Conservation (phyloP, 2,113 vertebrate species). For the Protomyctophum bolini region DNA sequence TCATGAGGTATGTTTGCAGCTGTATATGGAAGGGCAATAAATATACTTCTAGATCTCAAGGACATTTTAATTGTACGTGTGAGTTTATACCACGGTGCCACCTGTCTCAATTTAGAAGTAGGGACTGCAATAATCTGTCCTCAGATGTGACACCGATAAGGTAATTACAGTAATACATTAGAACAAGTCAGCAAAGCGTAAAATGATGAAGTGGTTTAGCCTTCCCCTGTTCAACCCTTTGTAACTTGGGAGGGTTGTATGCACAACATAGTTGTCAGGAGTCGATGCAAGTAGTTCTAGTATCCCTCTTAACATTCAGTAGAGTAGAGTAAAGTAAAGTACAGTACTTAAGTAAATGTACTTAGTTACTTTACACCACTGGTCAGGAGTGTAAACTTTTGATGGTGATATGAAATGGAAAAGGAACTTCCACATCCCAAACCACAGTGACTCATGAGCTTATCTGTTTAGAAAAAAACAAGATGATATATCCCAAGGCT, state of each 20-base stretch:
- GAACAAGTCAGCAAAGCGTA: slow-evolving; percentile 14
- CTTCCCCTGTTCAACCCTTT: slow-evolving; percentile 13
- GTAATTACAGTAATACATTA: slow-evolving; percentile 49
- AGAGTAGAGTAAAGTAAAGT: no score
- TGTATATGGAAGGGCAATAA: neutral
- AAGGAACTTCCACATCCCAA: no score
- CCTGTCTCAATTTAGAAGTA: slow-evolving; percentile 15
- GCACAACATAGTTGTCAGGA: neutral
- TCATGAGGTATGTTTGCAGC: no score
- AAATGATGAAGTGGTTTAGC: neutral
- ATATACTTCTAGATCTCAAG: neutral
- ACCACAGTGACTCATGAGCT: no score
- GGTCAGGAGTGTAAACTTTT: neutral
- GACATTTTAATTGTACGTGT: slow-evolving; percentile 9
- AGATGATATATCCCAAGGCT: no score
- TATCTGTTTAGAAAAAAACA: no score
- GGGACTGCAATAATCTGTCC: slow-evolving; percentile 27
- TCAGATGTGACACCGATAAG: slow-evolving; percentile 34
- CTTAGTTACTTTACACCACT: no score
- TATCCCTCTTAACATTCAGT: no score
- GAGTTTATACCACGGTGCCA: neutral
- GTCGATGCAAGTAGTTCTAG: no score
- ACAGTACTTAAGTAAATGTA: no score
- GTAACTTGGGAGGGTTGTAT: neutral
- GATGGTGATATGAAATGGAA: slow-evolving; percentile 8